These are phyloP conservation scores for Bubalus kerabau DNA, from an alignment of 2,113 vertebrate genomes.

Conservation along the genomic window DNA sequence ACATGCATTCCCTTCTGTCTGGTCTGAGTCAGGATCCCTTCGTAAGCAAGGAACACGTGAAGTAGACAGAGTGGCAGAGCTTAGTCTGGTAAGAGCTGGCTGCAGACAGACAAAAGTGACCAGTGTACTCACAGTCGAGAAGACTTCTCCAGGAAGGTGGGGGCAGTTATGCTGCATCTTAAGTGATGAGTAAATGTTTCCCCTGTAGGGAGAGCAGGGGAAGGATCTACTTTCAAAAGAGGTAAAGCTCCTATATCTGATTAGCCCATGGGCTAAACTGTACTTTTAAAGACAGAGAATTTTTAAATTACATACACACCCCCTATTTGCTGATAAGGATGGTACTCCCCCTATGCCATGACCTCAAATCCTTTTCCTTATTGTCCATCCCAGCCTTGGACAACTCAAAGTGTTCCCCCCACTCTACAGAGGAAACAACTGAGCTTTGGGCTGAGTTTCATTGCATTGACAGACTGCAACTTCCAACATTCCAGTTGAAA, in stretches of 20 bases:
- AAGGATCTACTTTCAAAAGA: not conserved
- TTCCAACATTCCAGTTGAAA: not conserved
- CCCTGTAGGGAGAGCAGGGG: not conserved
- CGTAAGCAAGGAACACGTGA: accelerated
- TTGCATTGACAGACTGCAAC: accelerated
- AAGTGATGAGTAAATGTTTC: not conserved
- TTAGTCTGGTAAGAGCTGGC: not conserved
- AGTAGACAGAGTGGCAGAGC: too few species aligned
- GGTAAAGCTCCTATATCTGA: not conserved
- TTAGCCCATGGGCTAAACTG: not conserved
- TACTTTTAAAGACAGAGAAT: not conserved
- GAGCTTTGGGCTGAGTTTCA: not conserved
- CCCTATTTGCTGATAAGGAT: not conserved
- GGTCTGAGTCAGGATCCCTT: not conserved
- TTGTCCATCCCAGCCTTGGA: not conserved
- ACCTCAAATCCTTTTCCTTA: not conserved
- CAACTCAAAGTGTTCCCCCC: not conserved
- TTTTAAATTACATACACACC: not conserved
- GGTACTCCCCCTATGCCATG: not conserved
- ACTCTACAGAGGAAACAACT: not conserved
- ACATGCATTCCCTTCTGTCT: accelerated
- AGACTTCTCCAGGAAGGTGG: not conserved
- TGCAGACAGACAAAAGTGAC: not conserved
- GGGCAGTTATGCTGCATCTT: not conserved
- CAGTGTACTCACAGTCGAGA: not conserved